Conservation (phyloP, 2,888 invertebrate species). For the Colletes collaris region DNA sequence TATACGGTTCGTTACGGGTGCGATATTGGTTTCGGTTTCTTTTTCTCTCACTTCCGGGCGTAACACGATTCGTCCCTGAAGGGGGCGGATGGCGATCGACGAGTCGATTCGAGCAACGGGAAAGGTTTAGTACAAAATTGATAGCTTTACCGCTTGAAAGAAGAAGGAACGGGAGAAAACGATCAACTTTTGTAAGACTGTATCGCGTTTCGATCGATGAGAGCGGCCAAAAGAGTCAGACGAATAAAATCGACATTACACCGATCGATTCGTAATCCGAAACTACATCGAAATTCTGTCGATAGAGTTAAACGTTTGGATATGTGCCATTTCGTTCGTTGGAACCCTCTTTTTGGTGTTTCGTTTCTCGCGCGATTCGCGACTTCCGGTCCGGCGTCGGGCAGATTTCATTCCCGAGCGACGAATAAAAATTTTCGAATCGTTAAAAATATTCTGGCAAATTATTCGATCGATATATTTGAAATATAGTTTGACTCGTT, state of each 20-base stretch:
- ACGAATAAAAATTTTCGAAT: too few relatives aligned
- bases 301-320: neutral
- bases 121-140: conserved; percentile 70
- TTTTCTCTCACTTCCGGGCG: too few relatives aligned
- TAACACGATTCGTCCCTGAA: too few relatives aligned
- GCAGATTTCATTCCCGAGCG: too few relatives aligned
- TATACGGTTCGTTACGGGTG: too few relatives aligned
- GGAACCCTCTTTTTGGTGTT: neutral
- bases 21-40: too few relatives aligned
- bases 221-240: too few relatives aligned
- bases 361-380: neutral
- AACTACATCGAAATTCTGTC: neutral
- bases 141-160: conserved; percentile 61
- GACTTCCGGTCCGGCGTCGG: too few relatives aligned
- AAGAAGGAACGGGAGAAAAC: neutral
- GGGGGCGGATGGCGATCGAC: neutral
- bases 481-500: too few relatives aligned
- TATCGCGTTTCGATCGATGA: neutral
- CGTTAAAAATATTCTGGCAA: too few relatives aligned
- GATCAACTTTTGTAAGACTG: neutral
- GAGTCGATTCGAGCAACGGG: conserved; percentile 26
- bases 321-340: neutral
- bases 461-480: too few relatives aligned
- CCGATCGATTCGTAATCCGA: neutral
- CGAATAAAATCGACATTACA: too few relatives aligned